Evolutionary conservation across 92 coral and sea anemone genomes (phyloP), one percentile per base, ranked within the genome.

Genomic region (Phenganax subtilis): DNA sequence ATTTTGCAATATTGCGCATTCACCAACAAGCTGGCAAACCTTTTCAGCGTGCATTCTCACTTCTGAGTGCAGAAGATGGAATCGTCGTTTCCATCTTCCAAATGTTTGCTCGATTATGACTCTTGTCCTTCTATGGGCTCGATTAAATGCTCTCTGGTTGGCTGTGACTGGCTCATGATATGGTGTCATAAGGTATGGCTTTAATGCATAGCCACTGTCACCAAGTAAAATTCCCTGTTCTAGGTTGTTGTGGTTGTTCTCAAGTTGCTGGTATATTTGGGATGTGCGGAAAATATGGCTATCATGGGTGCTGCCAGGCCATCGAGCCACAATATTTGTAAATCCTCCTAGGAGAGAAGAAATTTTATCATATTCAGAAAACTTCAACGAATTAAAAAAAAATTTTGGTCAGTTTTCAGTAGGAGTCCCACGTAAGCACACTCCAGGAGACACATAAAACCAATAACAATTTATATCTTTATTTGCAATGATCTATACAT

Each of bases 201-300:
- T 87, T 72, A 90, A 85, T 47, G 77, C 87, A 81, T 85, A 88
- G 30, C 93, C 87, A 81, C 88, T 84, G 75, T 87, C 91, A 44
- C 90, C 93, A 53, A 85, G 84, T 77, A 90, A 65, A 57, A 37
- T 37, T 37, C 90, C 92, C 83, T 87, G 84, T 70, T 84, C 88
- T 28, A 86, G n/a, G 47, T 37, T 37, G 53, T 64, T 83, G 84
- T 82, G 79, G 71, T 84, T 51, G 10, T 68, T 64, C 62, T 89
- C 87, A 58, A 87, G 87, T 57, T 81, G 53, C 28, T 84, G 44
- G 66, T 82, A 72, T 16, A 86, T 61, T 66, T 73, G 67, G 16
- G 60, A 80, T 71, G 51, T 80, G 8, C 30, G 51, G 91, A 37
- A 37, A 37, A 37, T 37, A 37, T 37, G 47, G 47, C 47, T 37